Conservation (phyloP, 2,797 vertebrate species). For the Eospalax fontanierii region DNA sequence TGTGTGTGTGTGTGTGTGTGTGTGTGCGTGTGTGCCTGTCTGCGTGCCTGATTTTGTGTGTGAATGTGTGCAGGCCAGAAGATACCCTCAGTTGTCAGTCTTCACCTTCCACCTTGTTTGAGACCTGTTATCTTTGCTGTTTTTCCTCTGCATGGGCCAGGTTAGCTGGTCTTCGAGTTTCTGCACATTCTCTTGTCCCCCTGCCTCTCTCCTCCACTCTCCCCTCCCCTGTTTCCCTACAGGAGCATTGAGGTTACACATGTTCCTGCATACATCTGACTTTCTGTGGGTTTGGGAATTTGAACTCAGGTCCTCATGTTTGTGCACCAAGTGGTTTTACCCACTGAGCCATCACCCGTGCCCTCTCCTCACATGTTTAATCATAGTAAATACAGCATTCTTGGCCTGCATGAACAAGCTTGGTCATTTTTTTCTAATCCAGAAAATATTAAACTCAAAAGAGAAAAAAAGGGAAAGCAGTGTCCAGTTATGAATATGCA, state of each 20-base stretch:
- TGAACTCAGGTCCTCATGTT: not conserved
- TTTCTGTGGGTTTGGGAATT: not conserved
- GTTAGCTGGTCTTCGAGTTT: not conserved
- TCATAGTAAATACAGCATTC: not conserved
- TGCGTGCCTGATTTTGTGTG: not conserved
- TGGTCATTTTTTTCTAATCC: constrained; percentile 69
- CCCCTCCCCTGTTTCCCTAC: no score
- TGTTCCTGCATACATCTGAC: not conserved
- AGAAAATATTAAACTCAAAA: constrained; percentile 57
- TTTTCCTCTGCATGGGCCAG: not conserved
- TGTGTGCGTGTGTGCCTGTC: not conserved
- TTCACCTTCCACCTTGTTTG: not conserved
- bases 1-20: not conserved
- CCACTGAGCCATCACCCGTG: no score
- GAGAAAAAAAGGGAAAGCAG: constrained; percentile 13
- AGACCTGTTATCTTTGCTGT: not conserved
- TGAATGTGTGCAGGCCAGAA: no score
- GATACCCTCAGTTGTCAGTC: not conserved
- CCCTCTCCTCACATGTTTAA: not conserved
- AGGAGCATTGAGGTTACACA: not conserved
- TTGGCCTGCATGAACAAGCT: constrained; percentile 48
- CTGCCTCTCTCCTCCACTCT: not conserved
- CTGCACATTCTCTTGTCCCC: no score
- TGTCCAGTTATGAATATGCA: constrained; percentile 79
- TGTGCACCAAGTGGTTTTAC: not conserved